A percentile compares a stretch with the other conserved stretches of the same genome.
Evolutionary conservation across 2,888 invertebrate species (phyloP).

Genomic region (Eulithis prunata): DNA sequence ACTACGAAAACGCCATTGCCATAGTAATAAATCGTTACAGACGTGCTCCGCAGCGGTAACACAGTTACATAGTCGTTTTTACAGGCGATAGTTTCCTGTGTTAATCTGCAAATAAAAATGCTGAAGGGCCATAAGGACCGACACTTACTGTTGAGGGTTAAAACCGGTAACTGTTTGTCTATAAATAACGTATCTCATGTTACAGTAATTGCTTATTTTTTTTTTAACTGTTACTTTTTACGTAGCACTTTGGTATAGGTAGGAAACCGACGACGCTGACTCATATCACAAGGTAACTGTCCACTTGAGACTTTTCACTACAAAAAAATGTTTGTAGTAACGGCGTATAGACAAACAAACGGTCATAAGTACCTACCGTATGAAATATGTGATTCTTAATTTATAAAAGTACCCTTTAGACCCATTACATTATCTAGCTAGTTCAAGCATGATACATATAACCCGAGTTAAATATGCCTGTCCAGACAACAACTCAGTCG

Average conservation of each 20-base stretch:
- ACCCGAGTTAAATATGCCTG: too few species aligned
- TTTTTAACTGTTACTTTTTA: slow-evolving; percentile 12
- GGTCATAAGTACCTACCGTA: too few species aligned
- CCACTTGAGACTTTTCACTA: too few species aligned
- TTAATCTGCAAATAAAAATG: slow-evolving; percentile 57
- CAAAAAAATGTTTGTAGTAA: too few species aligned
- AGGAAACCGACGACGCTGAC: too few species aligned
- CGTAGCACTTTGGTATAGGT: neutral
- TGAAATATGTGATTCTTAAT: too few species aligned
- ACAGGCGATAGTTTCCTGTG: slow-evolving; percentile 64
- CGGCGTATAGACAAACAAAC: too few species aligned
- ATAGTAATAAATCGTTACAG: slow-evolving; percentile 71
- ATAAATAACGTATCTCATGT: slow-evolving; percentile 29
- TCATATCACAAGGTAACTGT: too few species aligned
- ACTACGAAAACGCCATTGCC: slow-evolving; percentile 67
- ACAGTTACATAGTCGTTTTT: slow-evolving; percentile 60
- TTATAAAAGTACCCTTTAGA: too few species aligned
- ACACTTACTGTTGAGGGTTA: slow-evolving; percentile 37
- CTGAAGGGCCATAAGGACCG: slow-evolving; percentile 42
- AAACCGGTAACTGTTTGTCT: slow-evolving; percentile 34
- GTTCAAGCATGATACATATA: too few species aligned
- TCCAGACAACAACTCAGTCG: too few species aligned
- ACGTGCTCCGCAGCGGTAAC: slow-evolving; percentile 56
- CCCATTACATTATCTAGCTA: too few species aligned
- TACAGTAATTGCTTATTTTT: slow-evolving; percentile 11